Conservation (phyloP, 2,113 vertebrate species). For the Lipophrys pholis region DNA sequence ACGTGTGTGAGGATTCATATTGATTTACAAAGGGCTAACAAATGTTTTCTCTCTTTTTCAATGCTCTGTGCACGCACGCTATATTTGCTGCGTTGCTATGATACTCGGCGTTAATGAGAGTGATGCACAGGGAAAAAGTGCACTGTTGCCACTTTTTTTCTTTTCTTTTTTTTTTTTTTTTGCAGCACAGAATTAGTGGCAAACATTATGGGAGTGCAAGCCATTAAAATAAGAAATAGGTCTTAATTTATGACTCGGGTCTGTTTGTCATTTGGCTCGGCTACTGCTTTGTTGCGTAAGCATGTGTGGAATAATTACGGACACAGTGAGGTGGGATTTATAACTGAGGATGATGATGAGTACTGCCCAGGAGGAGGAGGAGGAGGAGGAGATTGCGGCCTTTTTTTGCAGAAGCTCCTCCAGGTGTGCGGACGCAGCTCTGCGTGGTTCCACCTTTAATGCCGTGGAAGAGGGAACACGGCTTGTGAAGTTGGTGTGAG, state of each 20-base stretch:
- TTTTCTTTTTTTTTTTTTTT: slow-evolving; percentile 6
- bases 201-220: slow-evolving; percentile 82
- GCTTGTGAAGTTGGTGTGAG: slow-evolving; percentile 56
- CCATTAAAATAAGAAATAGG: slow-evolving; percentile 78
- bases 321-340: slow-evolving; percentile 76
- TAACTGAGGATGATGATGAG: slow-evolving; percentile 70
- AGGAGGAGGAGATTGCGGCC: slow-evolving; percentile 29
- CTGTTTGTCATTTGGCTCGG: slow-evolving; percentile 86
- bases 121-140: slow-evolving; percentile 63
- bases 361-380: slow-evolving; percentile 33
- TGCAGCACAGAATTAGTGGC: slow-evolving; percentile 77
- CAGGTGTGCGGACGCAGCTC: slow-evolving; percentile 74
- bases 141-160: slow-evolving; percentile 62
- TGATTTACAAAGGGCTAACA: slow-evolving; percentile 63
- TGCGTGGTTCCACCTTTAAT: slow-evolving; percentile 76
- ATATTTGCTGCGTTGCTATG: slow-evolving; percentile 80
- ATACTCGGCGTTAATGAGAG: slow-evolving; percentile 68
- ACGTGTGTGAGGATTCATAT: slow-evolving; percentile 48
- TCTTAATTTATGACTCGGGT: slow-evolving; percentile 82
- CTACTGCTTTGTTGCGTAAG: slow-evolving; percentile 82
- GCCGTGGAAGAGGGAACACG: slow-evolving; percentile 61
- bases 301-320: slow-evolving; percentile 79
- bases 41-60: slow-evolving; percentile 27
- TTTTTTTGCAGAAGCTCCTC: slow-evolving; percentile 47
- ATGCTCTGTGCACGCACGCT: slow-evolving; percentile 47